Percentiles rank a stretch among this genome's conserved stretches.
Evolutionary conservation across 2,797 vertebrate genomes (phyloP).

Genomic region (Pangasius macronema): DNA sequence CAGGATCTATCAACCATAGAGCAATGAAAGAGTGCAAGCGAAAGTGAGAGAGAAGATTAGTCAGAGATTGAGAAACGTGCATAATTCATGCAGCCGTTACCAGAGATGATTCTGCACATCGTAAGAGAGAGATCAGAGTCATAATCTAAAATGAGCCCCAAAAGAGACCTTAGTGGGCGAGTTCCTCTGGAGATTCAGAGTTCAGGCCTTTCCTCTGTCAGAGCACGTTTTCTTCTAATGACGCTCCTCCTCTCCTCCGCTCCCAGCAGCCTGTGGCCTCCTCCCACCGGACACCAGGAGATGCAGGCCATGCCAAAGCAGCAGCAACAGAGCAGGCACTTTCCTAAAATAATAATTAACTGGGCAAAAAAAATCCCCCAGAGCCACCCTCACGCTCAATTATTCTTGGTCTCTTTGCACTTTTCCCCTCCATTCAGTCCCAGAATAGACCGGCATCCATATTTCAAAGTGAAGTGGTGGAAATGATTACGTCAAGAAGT

Average conservation of each 20-base stretch:
- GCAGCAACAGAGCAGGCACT: constrained; percentile 45
- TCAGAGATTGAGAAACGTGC: constrained; percentile 55
- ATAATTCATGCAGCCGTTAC: constrained; percentile 63
- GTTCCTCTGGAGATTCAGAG: constrained; percentile 48
- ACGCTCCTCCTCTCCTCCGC: constrained; percentile 41
- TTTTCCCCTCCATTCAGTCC: constrained; percentile 51
- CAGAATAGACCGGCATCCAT: constrained; percentile 61
- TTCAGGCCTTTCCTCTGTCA: constrained; percentile 35
- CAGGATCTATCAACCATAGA: constrained; percentile 49
- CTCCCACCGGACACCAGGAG: constrained; percentile 22
- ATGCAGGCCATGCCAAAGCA: constrained; percentile 22
- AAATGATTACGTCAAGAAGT: constrained; percentile 54
- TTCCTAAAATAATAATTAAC: constrained; percentile 64
- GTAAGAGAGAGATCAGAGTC: constrained; percentile 64
- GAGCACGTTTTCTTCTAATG: constrained; percentile 51
- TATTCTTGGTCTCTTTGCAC: constrained; percentile 60
- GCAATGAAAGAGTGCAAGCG: constrained; percentile 39
- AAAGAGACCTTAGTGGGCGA: constrained; percentile 55
- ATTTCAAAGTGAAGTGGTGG: constrained; percentile 57
- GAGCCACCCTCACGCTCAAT: constrained; percentile 56
- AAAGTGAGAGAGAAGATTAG: constrained; percentile 51
- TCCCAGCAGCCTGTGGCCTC: constrained; percentile 1
- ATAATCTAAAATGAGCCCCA: constrained; percentile 60
- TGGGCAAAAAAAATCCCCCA: constrained; percentile 39
- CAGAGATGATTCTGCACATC: constrained; percentile 62